Percentiles rank a stretch among this genome's conserved stretches.
phyloP scores from a whole-genome alignment of 2,888 invertebrate genomes.

The Phortica magna region DNA sequence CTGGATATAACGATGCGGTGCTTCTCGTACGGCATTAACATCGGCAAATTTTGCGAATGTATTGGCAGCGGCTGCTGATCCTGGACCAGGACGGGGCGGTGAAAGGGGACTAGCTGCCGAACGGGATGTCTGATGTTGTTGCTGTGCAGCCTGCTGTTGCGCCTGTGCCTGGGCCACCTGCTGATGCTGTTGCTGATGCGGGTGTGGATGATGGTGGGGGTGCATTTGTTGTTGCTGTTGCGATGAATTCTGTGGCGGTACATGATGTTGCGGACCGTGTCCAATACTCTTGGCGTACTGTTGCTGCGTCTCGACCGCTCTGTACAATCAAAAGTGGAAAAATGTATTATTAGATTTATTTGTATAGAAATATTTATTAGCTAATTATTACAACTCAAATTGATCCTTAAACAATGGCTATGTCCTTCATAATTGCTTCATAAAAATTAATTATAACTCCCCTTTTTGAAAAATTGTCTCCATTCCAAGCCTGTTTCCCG shows the following conservation, averaged over 20 bases:
- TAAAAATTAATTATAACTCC: no score
- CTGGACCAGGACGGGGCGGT: slow-evolving; percentile 76
- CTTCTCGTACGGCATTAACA: slow-evolving; percentile 73
- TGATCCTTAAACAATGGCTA: no score
- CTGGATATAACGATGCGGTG: slow-evolving; percentile 76
- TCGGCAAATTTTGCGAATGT: slow-evolving; percentile 76
- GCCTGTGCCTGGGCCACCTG: slow-evolving; percentile 62
- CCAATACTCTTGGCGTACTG: slow-evolving; percentile 76
- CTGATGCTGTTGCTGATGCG: slow-evolving; percentile 66
- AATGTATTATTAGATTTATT: slow-evolving; percentile 73
- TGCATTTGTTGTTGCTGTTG: slow-evolving; percentile 75
- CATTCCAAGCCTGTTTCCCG: no score
- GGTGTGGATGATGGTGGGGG: slow-evolving; percentile 61
- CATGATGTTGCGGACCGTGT: slow-evolving; percentile 58
- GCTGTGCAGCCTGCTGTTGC: slow-evolving; percentile 59
- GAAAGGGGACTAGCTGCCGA: slow-evolving; percentile 78
- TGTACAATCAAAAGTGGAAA: slow-evolving; percentile 74
- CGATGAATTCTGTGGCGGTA: slow-evolving; percentile 44
- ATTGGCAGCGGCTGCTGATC: slow-evolving; percentile 69
- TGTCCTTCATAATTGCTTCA: no score
- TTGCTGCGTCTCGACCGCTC: slow-evolving; percentile 76
- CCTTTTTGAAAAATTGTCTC: no score
- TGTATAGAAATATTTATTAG: slow-evolving; percentile 47
- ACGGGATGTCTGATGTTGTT: slow-evolving; percentile 72
- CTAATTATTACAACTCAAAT: neutral